Base-by-base conservation (phyloP, 2,797 vertebrate species). In the Gorsachius magnificus region DNA sequence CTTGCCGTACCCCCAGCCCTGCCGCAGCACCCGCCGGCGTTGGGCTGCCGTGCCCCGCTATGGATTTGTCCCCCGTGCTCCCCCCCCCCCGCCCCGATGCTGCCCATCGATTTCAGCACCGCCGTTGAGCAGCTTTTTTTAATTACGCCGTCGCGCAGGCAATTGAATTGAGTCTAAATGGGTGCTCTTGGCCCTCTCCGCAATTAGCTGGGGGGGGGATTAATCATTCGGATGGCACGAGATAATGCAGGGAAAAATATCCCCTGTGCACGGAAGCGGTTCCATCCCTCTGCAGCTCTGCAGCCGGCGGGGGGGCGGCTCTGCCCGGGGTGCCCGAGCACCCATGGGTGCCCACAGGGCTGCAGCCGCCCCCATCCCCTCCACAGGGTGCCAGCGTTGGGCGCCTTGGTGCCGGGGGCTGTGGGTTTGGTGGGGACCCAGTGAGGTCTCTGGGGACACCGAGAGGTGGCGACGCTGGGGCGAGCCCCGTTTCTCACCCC, bases 201-300 rank as follows among this genome's bases (percentile, higher is more conserved):
- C 86, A 60, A 90, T 96, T 90, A 96, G 54, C 86, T 29, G n/a
- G 20, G 43, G 35, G 2, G 2, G 78, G 83, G 71, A 93, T 95
- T 93, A 85, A 93, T 92, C 22, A 21, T 24, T 43, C 1, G 20
- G 31, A 1, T 12, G 88, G 75, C 57, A 2, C 2, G 7, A 51
- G 71, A 65, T 21, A 48, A 46, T 57, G 60, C 45, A 0, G 14
- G 79, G 82, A 31, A 28, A 25, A 38, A 68, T 3, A 4, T 13
- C 16, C 78, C 53, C 13, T 5, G 71, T 4, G 71, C 13, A 1
- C 0, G 35, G 79, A 10, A 41, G 56, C 2, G 1, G 2, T 13
- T 45, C 48, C 0, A 9, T 9, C 38, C 46, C 2, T 0, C 3
- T 19, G 50, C 29, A 21, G 65, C 72, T 61, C 46, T 2, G 16